These are phyloP conservation scores for Ophiothrix spiculata DNA, from an alignment of 35 echinoderm and acorn worm genomes.

Conservation along the genomic window DNA sequence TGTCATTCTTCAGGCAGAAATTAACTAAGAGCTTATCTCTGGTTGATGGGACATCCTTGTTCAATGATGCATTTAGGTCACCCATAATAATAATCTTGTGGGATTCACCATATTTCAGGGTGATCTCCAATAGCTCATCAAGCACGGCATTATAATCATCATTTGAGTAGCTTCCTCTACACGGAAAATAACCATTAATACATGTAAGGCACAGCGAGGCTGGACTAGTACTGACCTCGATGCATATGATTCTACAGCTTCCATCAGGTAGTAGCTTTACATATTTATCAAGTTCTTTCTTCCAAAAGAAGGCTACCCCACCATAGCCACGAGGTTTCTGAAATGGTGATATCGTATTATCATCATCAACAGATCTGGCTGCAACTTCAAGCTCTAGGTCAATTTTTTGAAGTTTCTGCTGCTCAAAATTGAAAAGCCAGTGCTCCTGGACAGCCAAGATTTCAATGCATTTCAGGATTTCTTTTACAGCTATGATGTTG, in stretches of 20 bases:
- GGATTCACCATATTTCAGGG: background rate
- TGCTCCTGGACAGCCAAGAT: background rate
- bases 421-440: background rate
- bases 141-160: background rate
- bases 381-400: background rate
- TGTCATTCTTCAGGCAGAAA: background rate
- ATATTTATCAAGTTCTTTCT: background rate
- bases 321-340: background rate
- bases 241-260: background rate
- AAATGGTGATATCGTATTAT: background rate
- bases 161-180: background rate
- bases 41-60: background rate
- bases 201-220: background rate
- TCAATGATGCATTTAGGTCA: too few relatives aligned
- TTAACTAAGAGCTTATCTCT: background rate
- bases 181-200: background rate
- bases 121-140: background rate
- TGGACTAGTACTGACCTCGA: background rate
- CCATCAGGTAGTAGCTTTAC: background rate
- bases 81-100: background rate
- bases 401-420: background rate
- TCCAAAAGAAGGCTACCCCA: background rate
- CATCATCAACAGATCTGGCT: background rate
- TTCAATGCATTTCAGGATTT: background rate
- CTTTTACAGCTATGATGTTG: background rate